Base-by-base conservation (phyloP, 1,140 invertebrate species). In the Pinna nobilis region DNA sequence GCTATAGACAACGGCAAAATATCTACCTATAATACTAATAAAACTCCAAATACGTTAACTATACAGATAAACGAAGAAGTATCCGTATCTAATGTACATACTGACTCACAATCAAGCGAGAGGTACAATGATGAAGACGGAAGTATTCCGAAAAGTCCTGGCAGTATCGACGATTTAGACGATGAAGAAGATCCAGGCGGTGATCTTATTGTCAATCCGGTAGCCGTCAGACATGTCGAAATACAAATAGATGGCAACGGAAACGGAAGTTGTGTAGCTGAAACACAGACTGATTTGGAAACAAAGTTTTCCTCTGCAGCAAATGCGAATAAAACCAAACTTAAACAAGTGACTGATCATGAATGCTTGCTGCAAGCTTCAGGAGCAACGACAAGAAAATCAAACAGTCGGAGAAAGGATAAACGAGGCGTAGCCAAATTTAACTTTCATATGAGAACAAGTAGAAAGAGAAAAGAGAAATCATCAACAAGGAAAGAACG, bases 401-500 rank as follows among this genome's bases (percentile, higher is more conserved):
- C 28, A 35, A 67, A 68, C 33, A 50, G 64, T 11, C 47, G 73
- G 23, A 53, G 73, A 37, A 77, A 81, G 49, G 80, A 76, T 13
- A 86, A 84, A 76, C 83, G 85, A 67, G 82, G 77, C 32, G 83
- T 85, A 94, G 88, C 98, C 95, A 91, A 98, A 97, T 91, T 92
- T 76, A 87, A 87, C 70, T 88, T 87, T 80, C 86, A 85, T 55
- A 84, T 85, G 83, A 66, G 82, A 60, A 87, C 82, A 47, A 87
- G 83, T 77, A 64, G 83, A 70, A 87, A 85, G 81, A 74, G 83
- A 20, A 86, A 86, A 75, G 86, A 85, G 85, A 98, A 97, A 86
- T 97, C 95, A 28, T 96, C 96, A 0, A 96, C 95, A 1, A 97
- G 96, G 87, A 95, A 96, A 85, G 98, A 99, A 88, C 93, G 97